A percentile compares a stretch with the other conserved stretches of the same genome.
These are phyloP conservation scores for Aradophagus sp. DNA, from an alignment of 1,140 invertebrate genomes.

Conservation along the genomic window DNA sequence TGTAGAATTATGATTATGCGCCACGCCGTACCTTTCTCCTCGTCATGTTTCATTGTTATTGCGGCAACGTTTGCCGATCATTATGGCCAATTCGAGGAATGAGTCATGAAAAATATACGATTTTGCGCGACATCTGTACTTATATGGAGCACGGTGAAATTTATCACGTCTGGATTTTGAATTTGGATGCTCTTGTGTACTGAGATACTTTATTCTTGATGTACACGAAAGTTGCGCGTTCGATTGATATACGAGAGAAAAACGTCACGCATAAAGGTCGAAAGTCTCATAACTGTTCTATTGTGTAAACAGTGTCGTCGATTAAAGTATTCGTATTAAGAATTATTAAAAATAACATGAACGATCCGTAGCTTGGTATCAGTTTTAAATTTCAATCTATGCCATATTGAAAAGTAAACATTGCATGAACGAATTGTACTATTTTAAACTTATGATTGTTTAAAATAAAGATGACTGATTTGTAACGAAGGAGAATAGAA, in stretches of 20 bases:
- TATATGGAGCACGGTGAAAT: slow-evolving; percentile 51
- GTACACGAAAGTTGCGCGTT: slow-evolving; percentile 32
- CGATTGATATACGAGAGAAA: slow-evolving; percentile 51
- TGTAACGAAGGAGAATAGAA: too few species aligned
- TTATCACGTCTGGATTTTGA: slow-evolving; percentile 40
- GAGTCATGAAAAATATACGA: slow-evolving; percentile 50
- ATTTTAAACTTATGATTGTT: too few species aligned
- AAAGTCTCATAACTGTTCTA: slow-evolving; percentile 32
- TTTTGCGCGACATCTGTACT: slow-evolving; percentile 47
- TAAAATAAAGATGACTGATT: too few species aligned
- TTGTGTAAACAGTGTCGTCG: slow-evolving; percentile 26
- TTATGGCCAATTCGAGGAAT: slow-evolving; percentile 41
- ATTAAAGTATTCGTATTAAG: slow-evolving; percentile 19
- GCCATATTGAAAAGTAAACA: too few species aligned
- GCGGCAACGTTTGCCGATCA: slow-evolving; percentile 33
- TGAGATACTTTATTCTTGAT: slow-evolving; percentile 27
- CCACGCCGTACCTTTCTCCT: slow-evolving; percentile 44
- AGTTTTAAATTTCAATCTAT: slow-evolving; percentile 2
- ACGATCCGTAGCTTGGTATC: neutral
- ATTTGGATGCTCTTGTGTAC: slow-evolving; percentile 38
- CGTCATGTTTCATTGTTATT: slow-evolving; percentile 54
- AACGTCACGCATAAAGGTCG: slow-evolving; percentile 47
- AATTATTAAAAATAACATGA: slow-evolving; percentile 21
- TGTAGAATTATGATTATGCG: slow-evolving; percentile 33
- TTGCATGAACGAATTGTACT: too few species aligned